Conservation (phyloP, 2,113 vertebrate species). For the Poeciliopsis retropinna region DNA sequence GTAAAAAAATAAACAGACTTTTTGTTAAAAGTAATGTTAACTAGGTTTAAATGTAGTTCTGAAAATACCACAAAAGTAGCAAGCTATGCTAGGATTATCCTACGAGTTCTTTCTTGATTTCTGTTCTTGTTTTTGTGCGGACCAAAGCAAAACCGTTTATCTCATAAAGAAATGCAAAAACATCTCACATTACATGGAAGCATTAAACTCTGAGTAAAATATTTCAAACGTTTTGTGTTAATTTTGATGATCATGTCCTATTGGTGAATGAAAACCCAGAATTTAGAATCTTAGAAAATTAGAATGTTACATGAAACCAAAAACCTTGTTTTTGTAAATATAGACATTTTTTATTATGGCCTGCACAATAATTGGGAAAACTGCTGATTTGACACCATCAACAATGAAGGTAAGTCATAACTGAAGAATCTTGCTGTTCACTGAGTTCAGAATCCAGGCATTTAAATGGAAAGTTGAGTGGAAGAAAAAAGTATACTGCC, state of each 20-base stretch:
- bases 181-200: too few species aligned
- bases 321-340: neutral
- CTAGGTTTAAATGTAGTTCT: too few species aligned
- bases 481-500: neutral
- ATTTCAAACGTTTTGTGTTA: neutral
- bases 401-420: neutral
- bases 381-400: neutral
- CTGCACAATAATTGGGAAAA: neutral
- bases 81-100: neutral
- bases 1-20: too few species aligned
- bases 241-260: neutral
- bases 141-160: neutral
- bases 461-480: neutral
- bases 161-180: too few species aligned
- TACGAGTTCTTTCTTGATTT: neutral
- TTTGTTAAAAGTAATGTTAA: too few species aligned
- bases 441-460: too few species aligned
- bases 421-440: too few species aligned
- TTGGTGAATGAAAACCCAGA: neutral
- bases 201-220: too few species aligned
- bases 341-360: neutral
- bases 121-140: neutral
- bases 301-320: neutral
- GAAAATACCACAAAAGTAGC: too few species aligned
- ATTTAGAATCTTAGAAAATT: neutral